Base-by-base conservation (phyloP, 2,113 vertebrate species). In the Holacanthus passer region DNA sequence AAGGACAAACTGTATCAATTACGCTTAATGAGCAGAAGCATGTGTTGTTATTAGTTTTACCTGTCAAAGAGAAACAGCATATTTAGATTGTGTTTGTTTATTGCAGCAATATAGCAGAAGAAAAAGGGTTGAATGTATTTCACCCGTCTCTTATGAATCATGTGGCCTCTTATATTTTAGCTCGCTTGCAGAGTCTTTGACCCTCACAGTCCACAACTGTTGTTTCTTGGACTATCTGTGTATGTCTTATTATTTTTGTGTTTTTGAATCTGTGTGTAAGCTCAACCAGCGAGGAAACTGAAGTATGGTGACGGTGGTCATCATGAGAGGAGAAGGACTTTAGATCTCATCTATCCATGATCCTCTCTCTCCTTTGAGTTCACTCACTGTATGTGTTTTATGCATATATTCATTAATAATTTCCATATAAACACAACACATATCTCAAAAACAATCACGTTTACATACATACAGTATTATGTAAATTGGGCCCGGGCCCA, bases 81-180 rank as follows among this genome's bases (percentile, higher is more conserved):
- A 56, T 35, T 56, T 47, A 14, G 14, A 27, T 4, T 5, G 12
- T 31, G 43, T 31, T 81, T 71, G 13, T 24, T 35, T 1, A 50
- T 6, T 71, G 17, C n/a, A 29, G 27, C 13, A 1, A 0, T 31
- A 29, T 24, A 48, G 31, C 16, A 22, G 9, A 69, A 11, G 52
- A 64, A 53, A 43, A 52, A 14, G 24, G 27, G 47, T 3, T 78
- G 29, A 66, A 27, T 68, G 13, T 39, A 67, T 68, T 70, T 69
- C 56, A 56, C 10, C 65, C 7, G 3, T 63, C 19, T 22, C 31
- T 35, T 5, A 52, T 41, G 24, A 64, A 56, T 47, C 19, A 24
- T 5, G 27, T 56, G 16, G 71, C 27, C 20, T 24, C 39, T 45
- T 3, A 41, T 41, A 35, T 73, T n/a, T 31, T 32, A 71, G 1